Percentiles rank a stretch among this genome's conserved stretches.
phyloP scores from a whole-genome alignment of 1,140 invertebrate genomes.

The Diorhabda sublineata region DNA sequence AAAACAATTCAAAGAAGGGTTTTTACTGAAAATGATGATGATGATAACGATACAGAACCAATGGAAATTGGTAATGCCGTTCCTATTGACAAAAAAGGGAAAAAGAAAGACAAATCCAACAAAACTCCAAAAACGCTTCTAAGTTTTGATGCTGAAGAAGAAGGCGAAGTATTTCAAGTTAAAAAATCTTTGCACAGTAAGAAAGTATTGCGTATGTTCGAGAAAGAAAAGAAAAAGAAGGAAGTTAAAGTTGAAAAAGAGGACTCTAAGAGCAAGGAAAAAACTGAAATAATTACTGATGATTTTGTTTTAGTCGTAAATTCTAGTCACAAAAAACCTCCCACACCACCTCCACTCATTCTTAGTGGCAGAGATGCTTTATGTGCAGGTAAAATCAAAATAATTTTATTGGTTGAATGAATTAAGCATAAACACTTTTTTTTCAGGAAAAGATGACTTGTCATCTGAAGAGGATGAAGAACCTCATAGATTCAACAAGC shows the following conservation, averaged over 20 bases:
- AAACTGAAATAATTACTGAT: slow-evolving; percentile 59
- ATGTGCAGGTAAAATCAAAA: slow-evolving; percentile 55
- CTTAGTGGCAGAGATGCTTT: slow-evolving; percentile 76
- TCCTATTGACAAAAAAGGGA: slow-evolving; percentile 45
- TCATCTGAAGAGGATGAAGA: slow-evolving; percentile 59
- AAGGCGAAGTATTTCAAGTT: slow-evolving; percentile 87
- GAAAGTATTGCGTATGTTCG: slow-evolving; percentile 79
- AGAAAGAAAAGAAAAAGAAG: slow-evolving; percentile 72
- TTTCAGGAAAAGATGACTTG: slow-evolving; percentile 58
- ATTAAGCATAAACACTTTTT: neutral
- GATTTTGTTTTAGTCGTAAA: slow-evolving; percentile 54
- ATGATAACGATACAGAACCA: slow-evolving; percentile 57
- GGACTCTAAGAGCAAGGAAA: slow-evolving; percentile 50
- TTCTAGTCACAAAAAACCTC: slow-evolving; percentile 39
- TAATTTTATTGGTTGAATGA: slow-evolving; percentile 34
- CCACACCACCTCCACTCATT: slow-evolving; percentile 49
- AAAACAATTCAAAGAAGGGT: slow-evolving; percentile 72
- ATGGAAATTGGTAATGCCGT: slow-evolving; percentile 51
- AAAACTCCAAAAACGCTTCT: slow-evolving; percentile 64
- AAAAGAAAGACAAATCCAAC: slow-evolving; percentile 46
- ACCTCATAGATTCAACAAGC: slow-evolving; percentile 58
- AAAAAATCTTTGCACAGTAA: slow-evolving; percentile 93
- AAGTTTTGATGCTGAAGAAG: slow-evolving; percentile 79
- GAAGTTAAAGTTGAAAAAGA: slow-evolving; percentile 53
- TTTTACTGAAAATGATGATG: slow-evolving; percentile 70